Evolutionary conservation across 2,888 invertebrate genomes (phyloP).

Genomic region (Drosophila seclusa): DNA sequence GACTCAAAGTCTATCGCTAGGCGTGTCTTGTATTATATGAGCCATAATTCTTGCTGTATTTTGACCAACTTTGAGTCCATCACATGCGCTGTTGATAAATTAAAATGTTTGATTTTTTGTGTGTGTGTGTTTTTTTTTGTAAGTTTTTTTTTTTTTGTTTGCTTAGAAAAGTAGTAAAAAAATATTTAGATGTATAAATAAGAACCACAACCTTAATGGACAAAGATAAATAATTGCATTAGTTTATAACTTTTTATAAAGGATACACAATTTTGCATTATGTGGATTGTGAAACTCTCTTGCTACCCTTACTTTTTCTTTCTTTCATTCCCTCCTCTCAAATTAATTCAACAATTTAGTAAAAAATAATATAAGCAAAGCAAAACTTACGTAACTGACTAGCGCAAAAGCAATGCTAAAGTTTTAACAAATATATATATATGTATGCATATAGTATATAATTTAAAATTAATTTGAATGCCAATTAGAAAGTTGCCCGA

Average conservation of each 20-base stretch:
- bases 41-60: conserved; percentile 5
- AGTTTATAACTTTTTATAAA: conserved; percentile 54
- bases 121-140: not conserved
- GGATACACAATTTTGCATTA: conserved; percentile 40
- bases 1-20: conserved; percentile 56
- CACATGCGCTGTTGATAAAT: conserved; percentile 80
- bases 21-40: conserved; percentile 44
- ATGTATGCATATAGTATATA: conserved; percentile 5
- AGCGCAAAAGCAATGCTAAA: conserved; percentile 63
- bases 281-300: conserved; percentile 38
- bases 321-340: not conserved
- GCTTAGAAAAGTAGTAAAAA: conserved; percentile 70
- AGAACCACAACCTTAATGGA: conserved; percentile 83
- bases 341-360: conserved; percentile 37
- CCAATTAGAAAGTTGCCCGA: conserved; percentile 55
- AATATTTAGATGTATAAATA: conserved; percentile 70
- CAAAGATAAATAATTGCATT: conserved; percentile 71
- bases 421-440: conserved; percentile 12
- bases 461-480: conserved; percentile 36
- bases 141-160: conserved; percentile 29
- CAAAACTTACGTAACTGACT: conserved; percentile 64
- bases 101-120: conserved; percentile 56
- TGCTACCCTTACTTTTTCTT: not conserved
- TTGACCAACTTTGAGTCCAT: conserved; percentile 64
- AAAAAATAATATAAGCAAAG: conserved; percentile 46